Evolutionary conservation across 2,888 invertebrate genomes (phyloP), one percentile per base, ranked within the genome.

Genomic region (Lasius platythorax): DNA sequence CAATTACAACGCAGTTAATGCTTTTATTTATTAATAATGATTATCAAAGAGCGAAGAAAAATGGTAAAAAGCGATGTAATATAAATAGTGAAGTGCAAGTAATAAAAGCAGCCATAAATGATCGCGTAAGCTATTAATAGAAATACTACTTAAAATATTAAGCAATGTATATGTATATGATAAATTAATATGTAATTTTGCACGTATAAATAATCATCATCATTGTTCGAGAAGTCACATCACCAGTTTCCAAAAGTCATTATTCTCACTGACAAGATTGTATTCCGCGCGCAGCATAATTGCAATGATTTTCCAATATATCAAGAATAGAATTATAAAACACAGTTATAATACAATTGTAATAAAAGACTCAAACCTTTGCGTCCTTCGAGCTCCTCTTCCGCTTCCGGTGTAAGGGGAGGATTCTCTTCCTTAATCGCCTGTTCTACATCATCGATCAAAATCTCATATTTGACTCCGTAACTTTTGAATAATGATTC

Each of bases 391-490:
- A 96, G 93, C 92, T 97, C 97, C 82, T 97, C 96, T 92, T 97
- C 96, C 83, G 96, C 96, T 23, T 96, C 95, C 3, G 96, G 96
- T 0, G 94, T 90, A 3, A 93, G 93, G 3, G 86, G 23, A 67
- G 98, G 98, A 95, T 98, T 98, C 95, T 98, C 98, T 87, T 96
- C 96, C 90, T 98, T 96, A 86, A 98, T 98, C 70, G 97, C 97
- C 91, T 96, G 96, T 94, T 98, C 98, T 74, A 98, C 94, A 95
- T 98, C 97, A 73, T 97, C 96, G 91, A 98, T 98, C 66, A 98
- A 95, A n/a, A 98, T 95, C 75, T 97, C 96, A 93, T 96, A 97
- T 33, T 96, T 94, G 82, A 98, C 96, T 79, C 96, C 96, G 86
- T 96, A 96, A 58, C 96, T 95, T 81, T 95, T 95, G 53, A 98